phyloP scores from a whole-genome alignment of 1,140 invertebrate genomes.

The Cydia strobilella region DNA sequence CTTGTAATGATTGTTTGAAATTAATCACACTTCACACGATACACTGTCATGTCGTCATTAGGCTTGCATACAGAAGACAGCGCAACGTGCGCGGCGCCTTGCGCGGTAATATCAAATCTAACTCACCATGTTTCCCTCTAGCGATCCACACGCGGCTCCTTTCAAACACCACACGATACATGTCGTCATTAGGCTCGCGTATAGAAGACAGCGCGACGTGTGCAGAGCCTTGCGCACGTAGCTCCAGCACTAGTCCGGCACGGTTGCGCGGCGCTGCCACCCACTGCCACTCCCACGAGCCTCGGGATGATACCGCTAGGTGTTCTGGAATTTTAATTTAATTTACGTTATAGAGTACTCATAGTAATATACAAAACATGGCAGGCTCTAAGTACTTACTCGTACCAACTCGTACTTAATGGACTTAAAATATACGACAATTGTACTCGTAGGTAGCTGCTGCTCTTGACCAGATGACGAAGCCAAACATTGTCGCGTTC shows the following conservation, averaged over 20 bases:
- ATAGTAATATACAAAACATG: no score
- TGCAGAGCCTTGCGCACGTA: conserved; percentile 79
- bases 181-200: conserved; percentile 77
- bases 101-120: not conserved
- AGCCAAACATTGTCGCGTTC: no score
- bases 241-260: conserved; percentile 81
- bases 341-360: not conserved
- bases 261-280: conserved; percentile 82
- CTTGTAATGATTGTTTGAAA: no score
- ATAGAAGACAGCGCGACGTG: conserved; percentile 81
- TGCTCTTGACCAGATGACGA: no score
- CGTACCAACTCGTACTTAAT: no score
- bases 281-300: conserved; percentile 83
- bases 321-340: conserved; percentile 77
- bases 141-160: conserved; percentile 82
- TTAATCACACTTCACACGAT: conserved; percentile 81
- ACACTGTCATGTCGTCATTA: conserved; percentile 82
- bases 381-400: no score
- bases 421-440: no score
- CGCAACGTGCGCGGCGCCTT: not conserved
- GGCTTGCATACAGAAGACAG: conserved; percentile 77
- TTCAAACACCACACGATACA: conserved; percentile 83
- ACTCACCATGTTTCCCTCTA: conserved; percentile 82
- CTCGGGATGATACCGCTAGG: conserved; percentile 81
- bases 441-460: no score